Conservation (phyloP, 2,113 vertebrate species). For the Pipa parva region DNA sequence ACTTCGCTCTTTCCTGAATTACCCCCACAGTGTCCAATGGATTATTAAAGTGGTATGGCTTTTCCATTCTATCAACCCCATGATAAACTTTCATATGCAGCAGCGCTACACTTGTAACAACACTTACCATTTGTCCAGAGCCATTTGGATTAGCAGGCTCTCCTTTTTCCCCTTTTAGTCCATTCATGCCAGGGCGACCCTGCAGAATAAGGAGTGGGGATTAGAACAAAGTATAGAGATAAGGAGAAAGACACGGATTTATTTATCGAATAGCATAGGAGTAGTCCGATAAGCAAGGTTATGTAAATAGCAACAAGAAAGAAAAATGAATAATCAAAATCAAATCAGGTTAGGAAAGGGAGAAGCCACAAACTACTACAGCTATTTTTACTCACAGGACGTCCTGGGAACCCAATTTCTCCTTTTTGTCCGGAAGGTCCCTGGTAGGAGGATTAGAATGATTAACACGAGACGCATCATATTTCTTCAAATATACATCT, state of each 20-base stretch:
- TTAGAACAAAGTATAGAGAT: too few species aligned
- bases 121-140: conserved; percentile 67
- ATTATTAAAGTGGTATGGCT: too few species aligned
- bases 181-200: conserved; percentile 91
- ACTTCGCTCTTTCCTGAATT: too few species aligned
- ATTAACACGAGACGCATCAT: too few species aligned
- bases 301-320: not conserved
- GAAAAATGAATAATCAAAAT: not conserved
- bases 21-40: too few species aligned
- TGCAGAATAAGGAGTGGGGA: conserved; percentile 43
- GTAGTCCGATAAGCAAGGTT: not conserved
- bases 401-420: conserved; percentile 89
- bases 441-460: conserved; percentile 56
- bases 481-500: not conserved
- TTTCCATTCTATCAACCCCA: too few species aligned
- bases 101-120: not conserved
- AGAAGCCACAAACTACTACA: not conserved
- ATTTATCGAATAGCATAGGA: too few species aligned
- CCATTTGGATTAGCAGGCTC: conserved; percentile 56
- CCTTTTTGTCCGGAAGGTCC: conserved; percentile 79
- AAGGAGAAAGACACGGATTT: too few species aligned
- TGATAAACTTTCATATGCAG: too few species aligned
- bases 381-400: conserved; percentile 73
- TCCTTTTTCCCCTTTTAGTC: conserved; percentile 83
- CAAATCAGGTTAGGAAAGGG: not conserved